A percentile compares a stretch with the other conserved stretches of the same genome.
phyloP scores from a whole-genome alignment of 2,888 invertebrate species.

The Tetanocera ferruginea region DNA sequence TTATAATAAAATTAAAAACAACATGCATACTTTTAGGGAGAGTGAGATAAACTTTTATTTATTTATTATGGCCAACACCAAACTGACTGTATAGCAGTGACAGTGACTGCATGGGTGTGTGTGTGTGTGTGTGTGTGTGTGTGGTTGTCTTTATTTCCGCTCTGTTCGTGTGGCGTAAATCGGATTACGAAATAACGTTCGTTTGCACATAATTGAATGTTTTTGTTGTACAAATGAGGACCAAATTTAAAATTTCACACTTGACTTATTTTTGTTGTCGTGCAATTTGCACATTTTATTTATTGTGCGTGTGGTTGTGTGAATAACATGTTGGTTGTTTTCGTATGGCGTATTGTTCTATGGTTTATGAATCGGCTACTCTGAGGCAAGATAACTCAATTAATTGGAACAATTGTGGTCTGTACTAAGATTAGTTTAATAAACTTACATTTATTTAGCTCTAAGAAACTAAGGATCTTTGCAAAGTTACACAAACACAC shows the following conservation, averaged over 20 bases:
- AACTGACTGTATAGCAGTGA: background rate
- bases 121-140: slow-evolving; percentile 14
- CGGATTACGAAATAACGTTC: slow-evolving; percentile 69
- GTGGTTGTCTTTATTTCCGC: background rate
- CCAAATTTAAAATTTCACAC: slow-evolving; percentile 71
- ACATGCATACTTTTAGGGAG: background rate
- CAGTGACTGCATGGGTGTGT: background rate
- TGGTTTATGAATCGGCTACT: background rate
- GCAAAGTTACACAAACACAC: background rate
- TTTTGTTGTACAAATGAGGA: slow-evolving; percentile 67
- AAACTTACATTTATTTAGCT: no score
- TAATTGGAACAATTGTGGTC: background rate
- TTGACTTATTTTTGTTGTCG: slow-evolving; percentile 69
- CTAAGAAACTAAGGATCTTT: background rate
- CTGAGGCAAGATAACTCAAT: background rate
- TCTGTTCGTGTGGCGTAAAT: slow-evolving; percentile 63
- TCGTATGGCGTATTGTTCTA: background rate
- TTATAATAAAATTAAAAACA: background rate
- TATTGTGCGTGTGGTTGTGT: background rate
- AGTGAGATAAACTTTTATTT: slow-evolving; percentile 24
- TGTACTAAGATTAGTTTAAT: no score
- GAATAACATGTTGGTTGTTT: background rate
- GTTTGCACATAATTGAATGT: slow-evolving; percentile 69
- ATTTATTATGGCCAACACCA: background rate
- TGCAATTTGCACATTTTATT: slow-evolving; percentile 60